Evolutionary conservation across 2,888 invertebrate species (phyloP), one percentile per base, ranked within the genome.

Genomic region (Drosophila monieri): DNA sequence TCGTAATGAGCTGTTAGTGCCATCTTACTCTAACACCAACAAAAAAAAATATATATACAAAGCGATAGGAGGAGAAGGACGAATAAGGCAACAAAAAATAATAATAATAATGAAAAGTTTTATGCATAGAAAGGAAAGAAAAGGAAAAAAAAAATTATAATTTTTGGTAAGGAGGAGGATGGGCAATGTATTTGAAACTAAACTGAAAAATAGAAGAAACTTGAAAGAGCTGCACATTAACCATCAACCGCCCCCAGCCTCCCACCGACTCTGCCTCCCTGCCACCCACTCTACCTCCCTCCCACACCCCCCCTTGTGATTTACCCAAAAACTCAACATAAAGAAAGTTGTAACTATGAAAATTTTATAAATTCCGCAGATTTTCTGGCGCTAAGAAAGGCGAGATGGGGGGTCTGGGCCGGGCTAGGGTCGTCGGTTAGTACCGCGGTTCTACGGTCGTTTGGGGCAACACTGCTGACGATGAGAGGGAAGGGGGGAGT

Each of bases 341-440:
- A 88, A 85, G 87, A 88, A 85, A 85, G 87, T 85, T 87, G 87
- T 86, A 86, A 87, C 89, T 89, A 87, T 87, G 88, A 89, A 87
- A 89, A 87, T 89, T 89, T 88, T 88, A 89, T 87, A 87, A 87
- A 87, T 87, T 87, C 85, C 85, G 72, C 76, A 89, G 88, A 86
- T 84, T 85, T 87, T 85, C 74, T 78, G 87, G 77, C 77, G 78
- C 87, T 80, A 88, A 85, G 84, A 86, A 67, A 76, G 83, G 69
- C 56, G 67, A 65, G 59, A 43, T 10, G 35, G 18, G 10, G 35
- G 43, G n/a, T n/a, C n/a, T n/a, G 6, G 30, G 9, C 18, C 18
- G 3, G 21, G 10, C 3, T 14, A 54, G 8, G 27, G n/a, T 27
- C 18, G 32, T 21, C 30, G 55, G n/a, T 21, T 56, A 48, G 48